Conservation (phyloP, 2,888 invertebrate genomes). For the Reticulitermes lucifugus region DNA sequence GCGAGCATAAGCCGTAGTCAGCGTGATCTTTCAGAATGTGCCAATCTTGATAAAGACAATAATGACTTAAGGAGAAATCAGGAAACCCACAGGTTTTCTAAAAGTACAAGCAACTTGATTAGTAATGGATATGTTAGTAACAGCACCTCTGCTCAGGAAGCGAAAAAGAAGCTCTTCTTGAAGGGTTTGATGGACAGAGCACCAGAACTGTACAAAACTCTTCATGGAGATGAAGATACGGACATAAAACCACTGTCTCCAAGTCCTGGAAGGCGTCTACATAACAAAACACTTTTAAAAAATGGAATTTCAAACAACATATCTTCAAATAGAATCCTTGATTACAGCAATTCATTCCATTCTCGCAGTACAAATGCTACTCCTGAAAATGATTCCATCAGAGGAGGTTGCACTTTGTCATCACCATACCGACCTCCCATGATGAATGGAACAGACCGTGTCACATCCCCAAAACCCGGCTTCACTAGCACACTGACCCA, state of each 20-base stretch:
- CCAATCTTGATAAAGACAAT: conserved; percentile 57
- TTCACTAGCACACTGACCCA: conserved; percentile 32
- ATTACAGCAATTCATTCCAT: conserved; percentile 57
- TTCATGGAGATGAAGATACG: conserved; percentile 71
- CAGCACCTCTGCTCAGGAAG: conserved; percentile 60
- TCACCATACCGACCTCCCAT: conserved; percentile 45
- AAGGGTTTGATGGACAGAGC: conserved; percentile 77
- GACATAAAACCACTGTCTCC: conserved; percentile 29
- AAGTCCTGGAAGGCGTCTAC: conserved; percentile 39
- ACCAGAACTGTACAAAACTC: conserved; percentile 76
- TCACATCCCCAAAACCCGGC: conserved; percentile 44
- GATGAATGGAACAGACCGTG: conserved; percentile 41
- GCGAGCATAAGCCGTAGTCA: conserved; percentile 88
- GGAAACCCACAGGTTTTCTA: conserved; percentile 72
- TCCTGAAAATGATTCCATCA: conserved; percentile 46
- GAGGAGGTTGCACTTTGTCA: conserved; percentile 31
- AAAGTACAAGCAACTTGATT: conserved; percentile 79
- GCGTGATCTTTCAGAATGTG: conserved; percentile 77
- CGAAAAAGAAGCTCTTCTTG: conserved; percentile 75
- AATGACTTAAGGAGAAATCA: conserved; percentile 55
- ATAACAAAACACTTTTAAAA: conserved; percentile 57
- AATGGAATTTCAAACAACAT: conserved; percentile 55
- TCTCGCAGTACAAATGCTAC: conserved; percentile 49
- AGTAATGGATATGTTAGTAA: conserved; percentile 57
- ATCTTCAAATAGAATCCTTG: conserved; percentile 53